Conservation (phyloP, 1,140 invertebrate genomes). For the Meteorus sp. region DNA sequence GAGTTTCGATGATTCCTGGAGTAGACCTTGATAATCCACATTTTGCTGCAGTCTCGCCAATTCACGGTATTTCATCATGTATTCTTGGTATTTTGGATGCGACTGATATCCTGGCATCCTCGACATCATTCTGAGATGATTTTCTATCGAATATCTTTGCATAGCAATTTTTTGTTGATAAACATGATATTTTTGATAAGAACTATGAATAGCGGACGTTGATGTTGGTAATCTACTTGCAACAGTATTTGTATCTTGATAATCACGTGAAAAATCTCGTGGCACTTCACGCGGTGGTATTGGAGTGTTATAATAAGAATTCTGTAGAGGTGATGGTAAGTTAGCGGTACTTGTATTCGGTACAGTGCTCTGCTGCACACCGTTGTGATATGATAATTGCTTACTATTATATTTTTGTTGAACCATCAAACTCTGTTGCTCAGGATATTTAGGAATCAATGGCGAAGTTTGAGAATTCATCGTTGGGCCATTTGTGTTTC, state of each 20-base stretch:
- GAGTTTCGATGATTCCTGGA: conserved; percentile 40
- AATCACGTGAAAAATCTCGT: conserved; percentile 38
- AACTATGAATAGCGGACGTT: conserved; percentile 4
- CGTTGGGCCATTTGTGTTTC: conserved; percentile 22
- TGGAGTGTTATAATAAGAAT: conserved; percentile 47
- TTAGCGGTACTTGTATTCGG: conserved; percentile 30
- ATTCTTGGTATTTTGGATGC: conserved; percentile 55
- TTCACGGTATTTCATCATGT: conserved; percentile 46
- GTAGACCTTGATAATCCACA: conserved; percentile 44
- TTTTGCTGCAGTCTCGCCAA: conserved; percentile 48
- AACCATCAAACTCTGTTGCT: conserved; percentile 35
- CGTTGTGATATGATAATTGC: conserved; percentile 46
- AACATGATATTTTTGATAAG: conserved; percentile 33
- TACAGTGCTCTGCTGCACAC: conserved; percentile 25
- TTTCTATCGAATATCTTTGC: conserved; percentile 48
- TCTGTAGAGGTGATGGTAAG: conserved; percentile 36
- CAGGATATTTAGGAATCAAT: conserved; percentile 48
- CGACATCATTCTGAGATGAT: conserved; percentile 46
- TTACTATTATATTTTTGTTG: conserved; percentile 48
- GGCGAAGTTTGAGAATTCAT: conserved; percentile 34
- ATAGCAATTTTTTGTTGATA: conserved; percentile 53
- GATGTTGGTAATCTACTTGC: conserved; percentile 1
- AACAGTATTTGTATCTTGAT: conserved; percentile 31
- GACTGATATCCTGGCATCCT: conserved; percentile 50
- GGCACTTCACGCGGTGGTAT: conserved; percentile 31